Conservation (phyloP, 1,140 invertebrate species). For the Popillia japonica region DNA sequence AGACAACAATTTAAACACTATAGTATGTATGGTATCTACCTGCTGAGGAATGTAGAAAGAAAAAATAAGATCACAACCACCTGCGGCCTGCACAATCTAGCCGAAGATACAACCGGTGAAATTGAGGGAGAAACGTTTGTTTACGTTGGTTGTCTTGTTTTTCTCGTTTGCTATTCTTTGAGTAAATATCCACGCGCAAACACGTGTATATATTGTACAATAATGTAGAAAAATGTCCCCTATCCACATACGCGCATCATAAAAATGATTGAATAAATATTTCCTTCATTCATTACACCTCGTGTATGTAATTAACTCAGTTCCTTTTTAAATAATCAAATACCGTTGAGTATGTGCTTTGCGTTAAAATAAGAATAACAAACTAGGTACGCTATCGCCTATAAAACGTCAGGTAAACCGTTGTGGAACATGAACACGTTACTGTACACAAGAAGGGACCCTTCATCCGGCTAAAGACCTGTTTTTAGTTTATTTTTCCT, state of each 20-base stretch:
- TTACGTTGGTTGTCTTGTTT: conserved; percentile 12
- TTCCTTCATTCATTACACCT: too few species aligned
- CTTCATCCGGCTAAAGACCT: conserved; percentile 32
- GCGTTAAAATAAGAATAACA: neutral
- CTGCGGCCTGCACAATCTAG: neutral
- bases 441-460: neutral
- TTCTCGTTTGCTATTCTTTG: conserved; percentile 1
- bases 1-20: too few species aligned
- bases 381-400: neutral
- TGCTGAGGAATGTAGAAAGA: conserved; percentile 7
- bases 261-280: too few species aligned
- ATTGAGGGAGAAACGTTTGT: conserved; percentile 2
- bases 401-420: conserved; percentile 15
- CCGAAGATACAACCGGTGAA: neutral
- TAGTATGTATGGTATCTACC: neutral
- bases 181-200: neutral
- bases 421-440: neutral
- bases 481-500: conserved; percentile 29
- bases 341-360: neutral
- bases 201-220: neutral
- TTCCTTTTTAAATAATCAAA: neutral
- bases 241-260: neutral
- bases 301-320: neutral
- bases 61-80: conserved; percentile 8
- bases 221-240: neutral